These are phyloP conservation scores for Anarrhichthys ocellatus DNA, from an alignment of 2,113 vertebrate species.

Conservation along the genomic window DNA sequence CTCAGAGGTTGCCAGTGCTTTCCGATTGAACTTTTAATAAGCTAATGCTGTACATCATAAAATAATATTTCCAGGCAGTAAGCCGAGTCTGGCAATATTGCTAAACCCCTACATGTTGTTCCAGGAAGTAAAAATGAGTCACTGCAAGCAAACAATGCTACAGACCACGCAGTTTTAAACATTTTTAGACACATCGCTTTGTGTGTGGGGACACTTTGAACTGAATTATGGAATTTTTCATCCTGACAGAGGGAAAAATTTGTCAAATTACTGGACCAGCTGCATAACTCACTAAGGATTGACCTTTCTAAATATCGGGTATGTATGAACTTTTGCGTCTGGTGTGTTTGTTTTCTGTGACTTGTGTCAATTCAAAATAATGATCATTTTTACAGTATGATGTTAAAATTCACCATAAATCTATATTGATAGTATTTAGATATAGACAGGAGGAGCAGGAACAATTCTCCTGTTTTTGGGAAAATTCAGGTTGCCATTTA, in stretches of 20 bases:
- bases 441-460: background rate
- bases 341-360: background rate
- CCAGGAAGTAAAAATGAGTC: slow-evolving; percentile 62
- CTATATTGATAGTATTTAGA: background rate
- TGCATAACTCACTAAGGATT: slow-evolving; percentile 98
- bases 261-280: slow-evolving; percentile 96
- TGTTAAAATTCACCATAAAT: background rate
- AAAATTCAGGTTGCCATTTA: background rate
- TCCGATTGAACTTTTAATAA: slow-evolving; percentile 57
- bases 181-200: slow-evolving; percentile 32
- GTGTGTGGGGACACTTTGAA: slow-evolving; percentile 28
- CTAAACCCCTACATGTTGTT: slow-evolving; percentile 36
- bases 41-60: slow-evolving; percentile 50
- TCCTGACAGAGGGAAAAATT: slow-evolving; percentile 95
- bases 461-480: background rate
- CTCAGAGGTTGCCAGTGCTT: slow-evolving; percentile 10
- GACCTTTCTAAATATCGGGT: slow-evolving; percentile 98
- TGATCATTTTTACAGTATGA: background rate
- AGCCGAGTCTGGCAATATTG: slow-evolving; percentile 33
- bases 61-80: slow-evolving; percentile 49
- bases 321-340: slow-evolving; percentile 68
- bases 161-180: slow-evolving; percentile 10
- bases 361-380: background rate
- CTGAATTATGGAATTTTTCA: slow-evolving; percentile 53
- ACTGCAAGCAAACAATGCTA: slow-evolving; percentile 19